Evolutionary conservation across 2,113 vertebrate genomes (phyloP), one percentile per base, ranked within the genome.

Genomic region (Acrocephalus arundinaceus): DNA sequence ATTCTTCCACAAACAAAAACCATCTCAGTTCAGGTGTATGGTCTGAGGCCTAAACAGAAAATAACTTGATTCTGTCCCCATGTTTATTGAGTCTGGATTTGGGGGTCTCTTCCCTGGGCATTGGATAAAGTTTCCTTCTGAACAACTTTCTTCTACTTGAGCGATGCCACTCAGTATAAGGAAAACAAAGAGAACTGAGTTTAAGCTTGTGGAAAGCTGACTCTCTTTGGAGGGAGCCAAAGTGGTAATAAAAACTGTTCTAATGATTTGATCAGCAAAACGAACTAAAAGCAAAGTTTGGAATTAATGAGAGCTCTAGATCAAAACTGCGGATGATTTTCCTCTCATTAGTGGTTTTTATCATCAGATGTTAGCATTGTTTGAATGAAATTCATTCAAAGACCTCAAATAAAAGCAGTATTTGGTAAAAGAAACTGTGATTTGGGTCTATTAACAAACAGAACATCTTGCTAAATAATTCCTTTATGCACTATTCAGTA

Each of bases 401-500:
- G 97, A 87, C 93, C 80, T 87, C 85, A 89, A 97, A 97, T 97
- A 97, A 97, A 97, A 97, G 97, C 95, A 89, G 96, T 96, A 96
- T 95, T 97, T 97, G 89, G 92, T 96, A 91, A 96, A 97, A 96
- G 96, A 93, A 96, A 77, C 92, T 30, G 11, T 94, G 95, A 96
- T 97, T 96, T 95, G 89, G 95, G 94, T 92, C 97, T 97, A 97
- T 97, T 97, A 97, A 96, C 96, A 95, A 96, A 97, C 95, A 97
- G 95, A 97, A 97, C 95, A 97, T 97, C 97, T 97, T 97, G 96
- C 96, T 97, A 97, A 97, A 97, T 97, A 97, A 97, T 97, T 97
- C 96, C 96, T 97, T 97, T 97, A 97, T 97, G 97, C 72, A 63
- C 96, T 87, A 97, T 96, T 97, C 97, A 96, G 89, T 97, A 97